A percentile compares a stretch with the other conserved stretches of the same genome.
These are phyloP conservation scores for Eupithecia subumbrata DNA, from an alignment of 2,888 invertebrate genomes.

Conservation along the genomic window DNA sequence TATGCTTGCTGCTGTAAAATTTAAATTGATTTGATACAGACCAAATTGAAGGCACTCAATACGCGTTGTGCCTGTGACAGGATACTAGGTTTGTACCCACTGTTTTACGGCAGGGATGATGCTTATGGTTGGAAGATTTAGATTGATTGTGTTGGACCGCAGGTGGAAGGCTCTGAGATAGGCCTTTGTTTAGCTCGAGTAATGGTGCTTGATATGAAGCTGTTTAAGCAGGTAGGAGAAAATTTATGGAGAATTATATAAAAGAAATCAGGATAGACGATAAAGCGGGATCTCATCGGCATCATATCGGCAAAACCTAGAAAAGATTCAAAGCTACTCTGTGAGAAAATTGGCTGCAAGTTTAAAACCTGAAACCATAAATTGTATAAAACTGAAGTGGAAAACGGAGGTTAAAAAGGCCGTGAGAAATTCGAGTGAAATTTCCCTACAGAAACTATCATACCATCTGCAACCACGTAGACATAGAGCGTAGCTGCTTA, in stretches of 20 bases:
- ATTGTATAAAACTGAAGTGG: neutral
- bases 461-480: slow-evolving; percentile 19
- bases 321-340: neutral
- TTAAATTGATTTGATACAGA: neutral
- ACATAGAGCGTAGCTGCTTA: slow-evolving; percentile 28
- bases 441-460: neutral
- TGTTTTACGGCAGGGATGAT: neutral
- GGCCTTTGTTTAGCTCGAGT: neutral
- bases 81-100: neutral
- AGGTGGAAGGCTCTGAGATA: neutral
- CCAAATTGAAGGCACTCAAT: neutral
- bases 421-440: neutral
- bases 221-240: neutral
- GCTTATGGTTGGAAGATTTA: neutral
- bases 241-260: neutral
- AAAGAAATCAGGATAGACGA: neutral
- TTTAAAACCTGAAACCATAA: neutral
- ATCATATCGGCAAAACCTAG: neutral
- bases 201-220: neutral
- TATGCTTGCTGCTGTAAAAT: neutral
- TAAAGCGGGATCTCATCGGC: neutral
- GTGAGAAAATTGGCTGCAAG: neutral
- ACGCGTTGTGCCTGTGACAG: neutral
- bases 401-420: neutral
- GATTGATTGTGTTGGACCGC: slow-evolving; percentile 1